Evolutionary conservation across 2,113 vertebrate species (phyloP), one percentile per base, ranked within the genome.

Genomic region (Lycaon pictus): DNA sequence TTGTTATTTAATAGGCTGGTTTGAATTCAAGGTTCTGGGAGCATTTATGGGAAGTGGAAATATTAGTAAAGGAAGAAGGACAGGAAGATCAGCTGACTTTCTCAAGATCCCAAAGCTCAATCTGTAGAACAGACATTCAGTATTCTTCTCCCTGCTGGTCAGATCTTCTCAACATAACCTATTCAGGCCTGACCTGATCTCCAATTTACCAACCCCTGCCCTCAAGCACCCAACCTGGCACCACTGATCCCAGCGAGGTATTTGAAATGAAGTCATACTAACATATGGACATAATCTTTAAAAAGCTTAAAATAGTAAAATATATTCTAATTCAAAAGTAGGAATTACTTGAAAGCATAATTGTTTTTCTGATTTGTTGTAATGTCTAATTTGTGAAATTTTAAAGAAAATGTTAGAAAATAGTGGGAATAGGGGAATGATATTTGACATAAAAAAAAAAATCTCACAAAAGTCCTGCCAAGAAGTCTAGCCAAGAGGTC

Each of bases 211-310:
- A 84, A 15, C 11, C 1, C 53, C 32, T 74, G 19, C 35, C n/a
- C 32, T 90, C 3, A 2, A 37, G 72, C n/a, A 76, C 23, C 27
- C 86, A 95, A 35, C 15, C 3, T 37, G 43, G 19, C 20, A 37
- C 11, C 1, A 9, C 23, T 25, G 1, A 51, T 20, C 2, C 11
- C 29, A 85, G 86, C 8, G 43, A 72, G 11, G 10, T 79, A 60
- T 56, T 16, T 97, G 29, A 91, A 97, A 48, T 88, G 60, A 93
- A 79, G 85, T 72, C 72, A 62, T 76, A 87, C 29, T 63, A 88
- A 91, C 7, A 56, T 16, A 58, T 17, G 25, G 51, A 48, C 22
- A 4, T 53, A 76, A 13, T 27, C 90, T 72, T 55, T 84, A 83
- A 32, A 6, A 97, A 62, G 22, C 55, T 48, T 86, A 87, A 86